Evolutionary conservation across 2,888 invertebrate species (phyloP).

Genomic region (Xestia ashworthii): DNA sequence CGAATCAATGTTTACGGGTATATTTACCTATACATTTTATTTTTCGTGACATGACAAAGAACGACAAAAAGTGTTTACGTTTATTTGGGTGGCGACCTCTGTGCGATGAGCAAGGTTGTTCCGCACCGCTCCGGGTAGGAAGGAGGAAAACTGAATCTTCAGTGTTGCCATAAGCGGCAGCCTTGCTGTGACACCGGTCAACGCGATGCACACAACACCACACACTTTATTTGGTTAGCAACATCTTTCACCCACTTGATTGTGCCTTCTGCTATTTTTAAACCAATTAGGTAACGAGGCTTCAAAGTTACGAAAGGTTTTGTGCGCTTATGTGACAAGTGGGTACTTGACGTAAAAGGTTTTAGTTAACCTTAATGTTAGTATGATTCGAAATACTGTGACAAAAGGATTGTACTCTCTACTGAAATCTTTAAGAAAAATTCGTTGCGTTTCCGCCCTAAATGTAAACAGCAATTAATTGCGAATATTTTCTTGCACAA

Average conservation of each 20-base stretch:
- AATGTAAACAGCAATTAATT: background rate
- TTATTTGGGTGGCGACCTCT: constrained; percentile 81
- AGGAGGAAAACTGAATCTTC: constrained; percentile 83
- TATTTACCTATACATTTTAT: constrained; percentile 59
- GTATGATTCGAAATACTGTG: constrained; percentile 1
- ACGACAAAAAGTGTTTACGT: constrained; percentile 75
- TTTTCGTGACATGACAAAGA: constrained; percentile 67
- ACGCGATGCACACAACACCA: constrained; percentile 60
- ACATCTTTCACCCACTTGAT: constrained; percentile 54
- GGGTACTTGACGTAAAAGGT: constrained; percentile 15
- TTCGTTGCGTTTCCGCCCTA: background rate
- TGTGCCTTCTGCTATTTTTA: constrained; percentile 46
- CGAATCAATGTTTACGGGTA: constrained; percentile 53
- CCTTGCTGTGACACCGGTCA: constrained; percentile 83
- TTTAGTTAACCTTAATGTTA: constrained; percentile 14
- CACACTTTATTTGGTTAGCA: constrained; percentile 59
- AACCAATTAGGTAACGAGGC: constrained; percentile 13
- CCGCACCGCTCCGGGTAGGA: constrained; percentile 81
- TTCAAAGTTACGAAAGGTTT: constrained; percentile 15
- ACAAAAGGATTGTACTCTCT: background rate
- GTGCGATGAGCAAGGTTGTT: constrained; percentile 85
- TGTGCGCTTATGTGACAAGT: constrained; percentile 19
- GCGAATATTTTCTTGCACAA: constrained; percentile 22
- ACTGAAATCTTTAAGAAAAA: background rate
- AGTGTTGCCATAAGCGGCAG: constrained; percentile 77